phyloP scores from a whole-genome alignment of 2,888 invertebrate genomes.

The Oxycera nigricornis region DNA sequence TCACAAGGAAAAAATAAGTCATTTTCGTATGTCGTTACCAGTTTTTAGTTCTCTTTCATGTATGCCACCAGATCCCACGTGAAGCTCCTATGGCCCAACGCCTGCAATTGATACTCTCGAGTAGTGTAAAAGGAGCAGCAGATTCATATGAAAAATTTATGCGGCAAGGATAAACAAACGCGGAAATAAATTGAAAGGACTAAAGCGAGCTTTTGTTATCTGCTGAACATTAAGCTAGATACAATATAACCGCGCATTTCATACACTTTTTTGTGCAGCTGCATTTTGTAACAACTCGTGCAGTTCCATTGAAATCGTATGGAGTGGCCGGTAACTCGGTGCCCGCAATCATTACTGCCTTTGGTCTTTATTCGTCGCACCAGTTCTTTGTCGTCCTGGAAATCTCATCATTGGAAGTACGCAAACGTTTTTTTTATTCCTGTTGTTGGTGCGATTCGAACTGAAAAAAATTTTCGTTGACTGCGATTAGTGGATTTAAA shows the following conservation, averaged over 20 bases:
- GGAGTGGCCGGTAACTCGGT: not conserved
- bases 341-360: not conserved
- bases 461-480: not conserved
- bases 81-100: not conserved
- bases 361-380: not conserved
- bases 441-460: conserved; percentile 10
- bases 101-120: not conserved
- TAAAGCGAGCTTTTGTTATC: conserved; percentile 44
- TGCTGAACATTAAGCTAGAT: conserved; percentile 45
- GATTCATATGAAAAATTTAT: conserved; percentile 41
- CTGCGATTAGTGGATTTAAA: conserved; percentile 31
- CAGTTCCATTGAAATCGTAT: not conserved
- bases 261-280: conserved; percentile 29
- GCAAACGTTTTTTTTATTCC: conserved; percentile 28
- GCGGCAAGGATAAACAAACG: conserved; percentile 46
- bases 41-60: not conserved
- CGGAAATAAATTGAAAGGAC: conserved; percentile 48
- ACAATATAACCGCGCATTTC: conserved; percentile 33
- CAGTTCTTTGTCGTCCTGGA: conserved; percentile 4
- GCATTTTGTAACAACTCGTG: conserved; percentile 35
- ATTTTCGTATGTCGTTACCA: not conserved
- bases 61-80: not conserved
- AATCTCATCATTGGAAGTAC: conserved; percentile 26
- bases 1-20: not conserved
- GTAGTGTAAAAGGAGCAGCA: not conserved